These are phyloP conservation scores for Diadema setosum DNA, from an alignment of 35 echinoderm and acorn worm genomes.

Conservation along the genomic window DNA sequence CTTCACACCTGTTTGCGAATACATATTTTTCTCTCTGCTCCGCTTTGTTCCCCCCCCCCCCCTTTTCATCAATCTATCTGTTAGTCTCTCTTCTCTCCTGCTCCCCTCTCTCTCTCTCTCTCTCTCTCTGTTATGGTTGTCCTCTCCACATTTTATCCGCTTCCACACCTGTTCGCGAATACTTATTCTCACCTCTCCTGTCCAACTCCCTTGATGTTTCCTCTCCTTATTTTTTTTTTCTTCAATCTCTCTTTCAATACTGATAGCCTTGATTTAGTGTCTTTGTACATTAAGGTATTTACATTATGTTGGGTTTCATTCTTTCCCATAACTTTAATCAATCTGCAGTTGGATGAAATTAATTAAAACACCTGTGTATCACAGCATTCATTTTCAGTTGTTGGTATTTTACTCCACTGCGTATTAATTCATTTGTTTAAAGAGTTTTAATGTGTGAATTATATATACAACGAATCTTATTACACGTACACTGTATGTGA, in stretches of 20 bases:
- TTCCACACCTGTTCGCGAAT: not conserved
- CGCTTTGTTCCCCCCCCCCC: not conserved
- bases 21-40: not conserved
- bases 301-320: too few species aligned
- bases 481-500: too few species aligned
- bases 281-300: too few species aligned
- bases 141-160: not conserved
- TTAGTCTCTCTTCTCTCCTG: not conserved
- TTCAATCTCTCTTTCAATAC: not conserved
- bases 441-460: too few species aligned
- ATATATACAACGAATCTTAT: too few species aligned
- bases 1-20: not conserved
- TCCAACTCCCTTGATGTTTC: not conserved
- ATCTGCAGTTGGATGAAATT: too few species aligned
- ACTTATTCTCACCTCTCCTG: not conserved
- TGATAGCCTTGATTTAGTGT: too few species aligned
- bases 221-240: not conserved
- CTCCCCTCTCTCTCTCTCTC: not conserved
- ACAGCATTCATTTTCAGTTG: too few species aligned
- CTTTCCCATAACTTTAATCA: too few species aligned
- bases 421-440: too few species aligned
- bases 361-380: too few species aligned
- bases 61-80: not conserved
- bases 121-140: not conserved
- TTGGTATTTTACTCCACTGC: too few species aligned